These are phyloP conservation scores for Mus spretus DNA, from an alignment of 2,797 vertebrate genomes.

Conservation along the genomic window DNA sequence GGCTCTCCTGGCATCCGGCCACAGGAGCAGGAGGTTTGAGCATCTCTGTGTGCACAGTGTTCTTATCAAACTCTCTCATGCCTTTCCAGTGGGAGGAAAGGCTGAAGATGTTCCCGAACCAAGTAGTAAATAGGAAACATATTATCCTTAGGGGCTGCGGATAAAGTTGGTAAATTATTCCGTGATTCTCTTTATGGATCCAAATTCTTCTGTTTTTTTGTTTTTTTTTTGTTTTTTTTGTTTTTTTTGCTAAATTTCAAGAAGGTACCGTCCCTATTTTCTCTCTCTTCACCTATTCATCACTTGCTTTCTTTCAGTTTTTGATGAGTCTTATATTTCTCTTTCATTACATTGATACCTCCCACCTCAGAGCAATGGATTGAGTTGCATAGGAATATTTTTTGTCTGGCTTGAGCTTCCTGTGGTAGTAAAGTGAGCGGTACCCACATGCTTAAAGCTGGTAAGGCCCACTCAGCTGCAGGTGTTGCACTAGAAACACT, in stretches of 20 bases:
- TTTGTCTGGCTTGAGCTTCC: slow-evolving; percentile 13
- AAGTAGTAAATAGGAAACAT: slow-evolving; percentile 64
- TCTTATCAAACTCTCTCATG: slow-evolving; percentile 66
- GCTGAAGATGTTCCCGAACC: slow-evolving; percentile 28
- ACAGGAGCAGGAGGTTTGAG: slow-evolving; percentile 68
- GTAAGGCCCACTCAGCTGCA: not conserved
- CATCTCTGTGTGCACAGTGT: slow-evolving; percentile 22
- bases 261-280: not conserved
- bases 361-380: not conserved
- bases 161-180: slow-evolving; percentile 58
- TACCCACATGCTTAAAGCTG: not conserved
- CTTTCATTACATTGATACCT: not conserved
- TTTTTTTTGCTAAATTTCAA: slow-evolving; percentile 61
- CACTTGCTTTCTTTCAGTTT: not conserved
- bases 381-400: not conserved
- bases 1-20: slow-evolving; percentile 65
- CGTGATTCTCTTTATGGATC: slow-evolving; percentile 71
- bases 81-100: not conserved
- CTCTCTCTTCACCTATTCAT: not conserved
- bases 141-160: slow-evolving; percentile 37
- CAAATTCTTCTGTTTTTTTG: not conserved
- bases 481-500: slow-evolving; percentile 24
- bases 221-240: not conserved
- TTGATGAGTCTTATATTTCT: not conserved
- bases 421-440: not conserved